Evolutionary conservation across 2,113 vertebrate species (phyloP), one percentile per base, ranked within the genome.

Genomic region (Scolopax mira): DNA sequence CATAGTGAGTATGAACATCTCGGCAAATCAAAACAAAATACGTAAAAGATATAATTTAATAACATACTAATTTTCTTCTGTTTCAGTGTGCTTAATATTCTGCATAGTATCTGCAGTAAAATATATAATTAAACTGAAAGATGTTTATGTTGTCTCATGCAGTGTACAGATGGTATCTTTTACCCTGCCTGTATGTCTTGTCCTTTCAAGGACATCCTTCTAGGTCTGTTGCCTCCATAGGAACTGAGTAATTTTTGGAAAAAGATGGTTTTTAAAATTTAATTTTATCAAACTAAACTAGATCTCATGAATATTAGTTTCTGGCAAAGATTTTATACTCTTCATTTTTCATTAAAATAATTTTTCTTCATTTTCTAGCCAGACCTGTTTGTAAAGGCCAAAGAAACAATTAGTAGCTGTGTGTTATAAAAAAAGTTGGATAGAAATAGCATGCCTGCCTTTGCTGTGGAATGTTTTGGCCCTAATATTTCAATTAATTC

Each of bases 251-350:
- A 88, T 91, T 95, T 95, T 87, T 87, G 57, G 58, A 90, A 85
- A 88, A 69, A 97, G 49, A 57, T 88, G 46, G 46, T 97, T 94
- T 95, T 97, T 92, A 97, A 94, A 96, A 88, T 92, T 94, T 94
- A 95, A 94, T 97, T 97, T 98, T 96, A 88, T 97, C 75, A 90
- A 95, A 97, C 92, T 95, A 94, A 97, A 74, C 55, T 49, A 66
- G 11, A 89, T 95, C 75, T 97, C 89, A 44, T 25, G 54, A 72
- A n/a, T n/a, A n/a, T n/a, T n/a, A n/a, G n/a, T n/a, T n/a, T n/a
- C n/a, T n/a, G n/a, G n/a, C n/a, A n/a, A n/a, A n/a, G n/a, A n/a
- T n/a, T n/a, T n/a, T n/a, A n/a, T n/a, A n/a, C n/a, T n/a, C n/a
- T n/a, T n/a, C 9, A 74, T 85, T 75, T 92, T 85, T 93, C 25